phyloP scores from a whole-genome alignment of 1,140 invertebrate genomes.

The Elymnias hypermnestra region DNA sequence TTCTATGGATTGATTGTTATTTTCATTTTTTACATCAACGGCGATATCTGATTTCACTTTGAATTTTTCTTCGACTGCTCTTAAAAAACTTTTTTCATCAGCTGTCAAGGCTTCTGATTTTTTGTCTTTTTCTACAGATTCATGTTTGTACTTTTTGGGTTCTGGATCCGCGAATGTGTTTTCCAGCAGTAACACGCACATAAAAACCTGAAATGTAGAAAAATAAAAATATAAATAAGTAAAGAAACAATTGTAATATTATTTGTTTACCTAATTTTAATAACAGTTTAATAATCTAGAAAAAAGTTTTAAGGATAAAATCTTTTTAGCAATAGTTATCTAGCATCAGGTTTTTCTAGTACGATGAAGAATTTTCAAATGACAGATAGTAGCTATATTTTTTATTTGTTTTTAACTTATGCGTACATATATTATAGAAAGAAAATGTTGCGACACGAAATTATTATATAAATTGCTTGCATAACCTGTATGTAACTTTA shows the following conservation, averaged over 20 bases:
- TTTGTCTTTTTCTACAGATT: slow-evolving; percentile 41
- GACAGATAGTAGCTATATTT: no score
- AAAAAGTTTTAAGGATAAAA: no score
- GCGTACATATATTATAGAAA: no score
- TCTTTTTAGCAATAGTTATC: no score
- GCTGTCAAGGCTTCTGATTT: slow-evolving; percentile 46
- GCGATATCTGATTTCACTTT: slow-evolving; percentile 58
- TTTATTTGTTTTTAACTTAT: no score
- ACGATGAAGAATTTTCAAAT: no score
- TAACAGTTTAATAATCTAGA: no score
- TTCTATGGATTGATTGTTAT: slow-evolving; percentile 16
- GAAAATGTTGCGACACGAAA: no score
- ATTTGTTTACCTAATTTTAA: no score
- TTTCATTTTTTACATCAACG: slow-evolving; percentile 27
- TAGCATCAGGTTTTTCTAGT: no score
- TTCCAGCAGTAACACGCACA: slow-evolving; percentile 31
- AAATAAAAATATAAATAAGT: neutral
- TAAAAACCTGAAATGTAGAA: slow-evolving; percentile 36
- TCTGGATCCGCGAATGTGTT: slow-evolving; percentile 38
- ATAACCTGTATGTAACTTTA: no score
- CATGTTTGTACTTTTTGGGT: slow-evolving; percentile 61
- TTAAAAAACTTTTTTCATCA: slow-evolving; percentile 66
- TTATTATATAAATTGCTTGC: no score
- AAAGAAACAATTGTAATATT: neutral
- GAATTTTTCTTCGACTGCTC: slow-evolving; percentile 71